Conservation (phyloP, 2,888 invertebrate species). For the Arrhopalites spinosus region DNA sequence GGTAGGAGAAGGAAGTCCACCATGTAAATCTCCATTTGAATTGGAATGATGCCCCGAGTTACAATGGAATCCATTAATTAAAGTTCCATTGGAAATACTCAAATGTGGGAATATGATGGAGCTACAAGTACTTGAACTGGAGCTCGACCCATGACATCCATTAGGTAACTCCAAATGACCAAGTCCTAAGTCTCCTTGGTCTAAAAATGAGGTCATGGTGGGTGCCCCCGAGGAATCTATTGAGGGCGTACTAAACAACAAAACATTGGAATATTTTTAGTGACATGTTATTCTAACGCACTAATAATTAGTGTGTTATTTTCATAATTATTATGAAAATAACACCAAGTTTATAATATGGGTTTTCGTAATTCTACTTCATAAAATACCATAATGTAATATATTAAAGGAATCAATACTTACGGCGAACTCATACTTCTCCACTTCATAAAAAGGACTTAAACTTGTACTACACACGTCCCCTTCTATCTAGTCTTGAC, state of each 20-base stretch:
- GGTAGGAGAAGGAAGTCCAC: slow-evolving; percentile 50
- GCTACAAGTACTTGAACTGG: slow-evolving; percentile 72
- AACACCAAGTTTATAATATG: no score
- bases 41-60: slow-evolving; percentile 15
- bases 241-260: slow-evolving; percentile 71
- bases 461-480: not conserved
- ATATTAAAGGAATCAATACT: no score
- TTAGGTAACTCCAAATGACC: slow-evolving; percentile 61
- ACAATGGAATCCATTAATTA: slow-evolving; percentile 62
- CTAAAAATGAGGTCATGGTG: slow-evolving; percentile 84
- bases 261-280: no score
- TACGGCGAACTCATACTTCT: slow-evolving; percentile 33
- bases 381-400: no score
- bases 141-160: slow-evolving; percentile 74
- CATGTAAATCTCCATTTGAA: slow-evolving; percentile 42
- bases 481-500: slow-evolving; percentile 9
- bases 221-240: slow-evolving; percentile 90
- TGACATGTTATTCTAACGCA: no score
- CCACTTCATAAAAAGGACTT: slow-evolving; percentile 41
- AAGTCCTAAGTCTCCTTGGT: slow-evolving; percentile 75
- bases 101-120: slow-evolving; percentile 56
- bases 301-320: no score
- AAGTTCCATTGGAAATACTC: slow-evolving; percentile 52
- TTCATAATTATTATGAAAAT: no score
- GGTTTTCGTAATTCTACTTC: slow-evolving; percentile 59